Evolutionary conservation across 2,888 invertebrate species (phyloP).

Genomic region (Hyppa rectilinea): DNA sequence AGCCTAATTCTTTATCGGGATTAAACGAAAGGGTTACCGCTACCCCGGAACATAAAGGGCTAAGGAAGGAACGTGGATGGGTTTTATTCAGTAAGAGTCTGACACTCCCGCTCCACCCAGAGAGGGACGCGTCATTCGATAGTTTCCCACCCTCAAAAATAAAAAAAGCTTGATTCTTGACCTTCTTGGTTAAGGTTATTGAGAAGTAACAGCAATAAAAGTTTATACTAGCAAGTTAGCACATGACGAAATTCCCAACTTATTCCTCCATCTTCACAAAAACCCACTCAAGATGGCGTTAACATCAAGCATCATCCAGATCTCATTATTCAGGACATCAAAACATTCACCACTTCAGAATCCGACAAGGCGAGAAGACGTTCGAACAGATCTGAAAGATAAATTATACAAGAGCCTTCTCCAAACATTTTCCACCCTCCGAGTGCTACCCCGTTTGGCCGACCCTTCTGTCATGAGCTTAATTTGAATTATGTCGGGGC

Average conservation of each 20-base stretch:
- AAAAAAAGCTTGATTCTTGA: no score
- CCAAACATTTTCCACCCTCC: conserved; percentile 60
- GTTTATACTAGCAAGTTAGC: not conserved
- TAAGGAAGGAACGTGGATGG: no score
- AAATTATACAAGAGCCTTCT: conserved; percentile 58
- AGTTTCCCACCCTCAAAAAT: no score
- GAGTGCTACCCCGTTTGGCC: conserved; percentile 66
- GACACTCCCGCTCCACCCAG: no score
- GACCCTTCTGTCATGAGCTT: conserved; percentile 85
- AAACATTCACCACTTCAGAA: conserved; percentile 53
- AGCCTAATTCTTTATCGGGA: no score
- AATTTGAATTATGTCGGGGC: conserved; percentile 88
- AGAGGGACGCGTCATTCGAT: no score
- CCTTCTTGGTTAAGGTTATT: no score
- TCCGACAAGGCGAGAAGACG: conserved; percentile 50
- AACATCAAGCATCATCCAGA: conserved; percentile 50
- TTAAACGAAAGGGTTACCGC: no score
- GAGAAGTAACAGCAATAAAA: not conserved
- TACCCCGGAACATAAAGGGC: no score
- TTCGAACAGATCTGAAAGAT: conserved; percentile 49
- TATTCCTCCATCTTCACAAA: conserved; percentile 22
- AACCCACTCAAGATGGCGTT: conserved; percentile 23
- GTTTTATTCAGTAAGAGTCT: no score
- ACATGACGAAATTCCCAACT: not conserved
- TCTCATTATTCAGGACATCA: conserved; percentile 57